These are phyloP conservation scores for Microctonus aethiopoides DNA, from an alignment of 2,888 invertebrate species.

Conservation along the genomic window DNA sequence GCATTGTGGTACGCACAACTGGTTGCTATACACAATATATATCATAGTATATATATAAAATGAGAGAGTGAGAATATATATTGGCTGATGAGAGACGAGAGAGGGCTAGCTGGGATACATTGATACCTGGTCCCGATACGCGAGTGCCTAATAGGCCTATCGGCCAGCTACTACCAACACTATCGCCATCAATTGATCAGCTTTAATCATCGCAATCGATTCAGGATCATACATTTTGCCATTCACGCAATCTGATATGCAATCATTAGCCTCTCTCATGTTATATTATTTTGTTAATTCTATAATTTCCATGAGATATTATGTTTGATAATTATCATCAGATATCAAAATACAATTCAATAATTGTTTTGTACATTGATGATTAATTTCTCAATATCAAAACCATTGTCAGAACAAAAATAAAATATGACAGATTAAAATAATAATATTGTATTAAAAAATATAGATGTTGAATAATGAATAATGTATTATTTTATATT, in stretches of 20 bases:
- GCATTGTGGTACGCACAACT: constrained; percentile 42
- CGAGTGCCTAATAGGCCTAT: constrained; percentile 53
- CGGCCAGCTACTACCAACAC: constrained; percentile 30
- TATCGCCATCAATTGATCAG: constrained; percentile 27
- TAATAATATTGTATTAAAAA: too few relatives aligned
- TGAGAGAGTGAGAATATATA: constrained; percentile 19
- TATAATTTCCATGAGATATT: not conserved
- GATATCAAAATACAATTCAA: too few relatives aligned
- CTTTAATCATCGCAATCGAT: constrained; percentile 40
- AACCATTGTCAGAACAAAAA: too few relatives aligned
- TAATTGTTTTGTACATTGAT: too few relatives aligned
- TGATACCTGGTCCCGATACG: constrained; percentile 47
- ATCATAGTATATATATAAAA: constrained; percentile 24
- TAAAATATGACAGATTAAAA: too few relatives aligned
- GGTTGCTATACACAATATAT: constrained; percentile 33
- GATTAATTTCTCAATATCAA: too few relatives aligned
- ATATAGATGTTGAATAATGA: too few relatives aligned
- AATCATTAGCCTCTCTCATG: not conserved
- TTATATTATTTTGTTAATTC: not conserved
- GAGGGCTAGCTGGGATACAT: constrained; percentile 35
- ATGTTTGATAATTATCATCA: too few relatives aligned
- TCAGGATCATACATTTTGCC: constrained; percentile 32
- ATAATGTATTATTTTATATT: too few relatives aligned
- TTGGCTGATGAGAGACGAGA: constrained; percentile 17
- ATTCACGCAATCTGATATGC: not conserved